Conservation (phyloP, 2,113 vertebrate species). For the Alaudala cheleensis region DNA sequence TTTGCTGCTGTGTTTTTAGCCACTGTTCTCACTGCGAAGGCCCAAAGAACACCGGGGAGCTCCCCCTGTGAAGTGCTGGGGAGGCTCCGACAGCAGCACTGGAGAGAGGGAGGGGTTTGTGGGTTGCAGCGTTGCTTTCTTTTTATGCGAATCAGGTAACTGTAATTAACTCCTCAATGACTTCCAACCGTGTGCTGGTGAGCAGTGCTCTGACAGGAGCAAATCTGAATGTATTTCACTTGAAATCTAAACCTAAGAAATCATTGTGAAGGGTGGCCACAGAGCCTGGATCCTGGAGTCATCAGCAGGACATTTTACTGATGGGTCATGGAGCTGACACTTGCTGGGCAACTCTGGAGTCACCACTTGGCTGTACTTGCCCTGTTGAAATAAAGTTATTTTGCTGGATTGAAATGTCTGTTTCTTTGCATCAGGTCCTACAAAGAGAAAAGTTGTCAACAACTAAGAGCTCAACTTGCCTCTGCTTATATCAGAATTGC, state of each 20-base stretch:
- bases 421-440: background rate
- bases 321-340: background rate
- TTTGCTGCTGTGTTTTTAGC: background rate
- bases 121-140: background rate
- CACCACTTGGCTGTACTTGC: background rate
- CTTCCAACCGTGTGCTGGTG: background rate
- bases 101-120: background rate
- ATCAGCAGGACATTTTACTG: background rate
- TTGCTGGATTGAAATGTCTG: background rate
- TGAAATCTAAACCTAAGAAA: background rate
- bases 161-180: background rate
- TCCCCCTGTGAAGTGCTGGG: background rate
- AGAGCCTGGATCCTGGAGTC: background rate
- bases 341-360: background rate
- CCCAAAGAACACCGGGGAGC: rapidly evolving
- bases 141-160: background rate
- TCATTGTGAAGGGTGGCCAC: background rate
- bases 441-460: background rate
- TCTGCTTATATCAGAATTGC: background rate
- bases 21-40: rapidly evolving
- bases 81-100: background rate
- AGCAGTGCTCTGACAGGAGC: background rate
- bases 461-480: background rate
- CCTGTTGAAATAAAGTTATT: constrained; percentile 24
- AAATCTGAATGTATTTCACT: background rate